phyloP scores from a whole-genome alignment of 1,140 invertebrate genomes.

The Portunus trituberculatus region DNA sequence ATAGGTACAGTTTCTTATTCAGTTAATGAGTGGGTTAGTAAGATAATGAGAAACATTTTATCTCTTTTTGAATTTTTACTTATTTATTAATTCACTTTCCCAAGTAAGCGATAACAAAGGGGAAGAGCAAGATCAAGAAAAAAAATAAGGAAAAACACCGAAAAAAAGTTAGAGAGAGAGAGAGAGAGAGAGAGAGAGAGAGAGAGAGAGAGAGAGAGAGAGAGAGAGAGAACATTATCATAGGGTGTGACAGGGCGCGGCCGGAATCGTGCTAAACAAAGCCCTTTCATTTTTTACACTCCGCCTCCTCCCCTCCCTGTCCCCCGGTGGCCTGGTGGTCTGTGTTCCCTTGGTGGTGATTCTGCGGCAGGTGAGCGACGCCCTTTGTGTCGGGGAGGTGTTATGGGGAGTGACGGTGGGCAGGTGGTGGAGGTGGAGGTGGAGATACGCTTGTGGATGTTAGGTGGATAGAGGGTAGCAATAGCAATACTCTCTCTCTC shows the following conservation, averaged over 20 bases:
- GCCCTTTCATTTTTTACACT: background rate
- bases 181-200: background rate
- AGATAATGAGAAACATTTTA: no score
- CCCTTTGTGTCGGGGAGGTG: background rate
- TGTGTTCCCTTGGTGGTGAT: background rate
- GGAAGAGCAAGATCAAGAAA: background rate
- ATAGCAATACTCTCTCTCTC: no score
- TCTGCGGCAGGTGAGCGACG: background rate
- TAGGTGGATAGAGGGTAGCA: no score
- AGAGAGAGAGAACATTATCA: background rate
- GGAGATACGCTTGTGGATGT: no score
- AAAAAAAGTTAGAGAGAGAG: no score
- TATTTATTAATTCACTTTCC: no score
- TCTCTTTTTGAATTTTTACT: no score
- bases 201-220: conserved; percentile 20
- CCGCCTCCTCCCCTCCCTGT: no score
- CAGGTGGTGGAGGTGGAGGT: no score
- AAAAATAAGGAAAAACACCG: background rate
- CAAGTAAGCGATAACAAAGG: background rate
- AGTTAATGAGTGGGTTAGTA: no score
- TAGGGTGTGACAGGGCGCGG: background rate
- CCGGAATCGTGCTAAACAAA: background rate
- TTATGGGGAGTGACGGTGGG: no score
- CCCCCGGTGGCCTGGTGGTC: background rate
- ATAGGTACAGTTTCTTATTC: no score